Base-by-base conservation (phyloP, 2,113 vertebrate genomes). In the Lepisosteus oculatus region DNA sequence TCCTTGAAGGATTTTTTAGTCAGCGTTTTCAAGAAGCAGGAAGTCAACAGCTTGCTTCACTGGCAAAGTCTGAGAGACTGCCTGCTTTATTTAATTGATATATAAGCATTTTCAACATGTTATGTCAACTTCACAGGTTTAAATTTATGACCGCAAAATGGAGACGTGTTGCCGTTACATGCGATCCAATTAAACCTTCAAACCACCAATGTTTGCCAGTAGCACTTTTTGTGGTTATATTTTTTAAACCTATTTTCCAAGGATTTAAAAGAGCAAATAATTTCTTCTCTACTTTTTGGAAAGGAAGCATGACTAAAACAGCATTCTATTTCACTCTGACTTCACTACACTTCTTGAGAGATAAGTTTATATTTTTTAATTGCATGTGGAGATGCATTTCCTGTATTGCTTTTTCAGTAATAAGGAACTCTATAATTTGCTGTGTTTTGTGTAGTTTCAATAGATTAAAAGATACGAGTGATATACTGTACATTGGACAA, bases 91-190 rank as follows among this genome's bases (percentile, higher is more conserved):
- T 66, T 45, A 11, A 66, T 5, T 42, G 11, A 12, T 15, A 29
- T 29, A 72, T 68, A 78, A 78, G 78, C 78, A 78, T 76, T 76
- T 15, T 83, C 73, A 78, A 81, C 78, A 78, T 76, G 72, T 71
- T 72, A n/a, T 63, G 17, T 78, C 77, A 80, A 76, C 77, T 12
- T 65, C 75, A 69, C 77, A 81, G 66, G 74, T 70, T 69, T 54
- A 72, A 13, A 65, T 13, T 43, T 44, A 12, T 43, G 43, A 29
- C 12, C 43, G 13, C 42, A 42, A 65, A 43, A 65, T 45, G 43
- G 47, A 51, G 47, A 51, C 47, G 2, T 45, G 42, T 65, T 17
- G 63, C 63, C 43, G 29, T 63, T 63, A 63, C 14, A 29, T 15
- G 4, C 29, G 61, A 63, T 7, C 7, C 11, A 29, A 42, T 65